phyloP scores from a whole-genome alignment of 2,113 vertebrate species.

The Saimiri boliviensis region DNA sequence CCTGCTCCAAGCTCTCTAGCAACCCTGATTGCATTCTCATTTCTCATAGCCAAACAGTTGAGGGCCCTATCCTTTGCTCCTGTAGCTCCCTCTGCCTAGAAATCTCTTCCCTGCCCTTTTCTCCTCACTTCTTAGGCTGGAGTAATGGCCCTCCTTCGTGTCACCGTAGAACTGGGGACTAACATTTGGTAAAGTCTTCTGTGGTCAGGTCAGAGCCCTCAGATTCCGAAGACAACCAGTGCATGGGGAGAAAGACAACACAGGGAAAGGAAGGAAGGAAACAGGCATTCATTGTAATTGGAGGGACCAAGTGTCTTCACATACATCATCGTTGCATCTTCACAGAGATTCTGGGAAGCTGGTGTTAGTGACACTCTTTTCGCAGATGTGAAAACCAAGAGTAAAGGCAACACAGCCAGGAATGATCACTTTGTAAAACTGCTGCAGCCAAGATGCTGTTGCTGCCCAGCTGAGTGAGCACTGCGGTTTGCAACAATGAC shows the following conservation, averaged over 20 bases:
- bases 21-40: fast-evolving
- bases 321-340: not conserved
- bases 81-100: not conserved
- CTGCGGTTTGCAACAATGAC: too few species aligned
- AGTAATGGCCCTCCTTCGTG: not conserved
- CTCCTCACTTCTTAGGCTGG: not conserved
- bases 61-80: not conserved
- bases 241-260: not conserved
- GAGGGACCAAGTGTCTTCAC: not conserved
- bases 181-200: not conserved
- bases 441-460: not conserved
- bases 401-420: not conserved
- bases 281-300: not conserved
- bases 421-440: not conserved
- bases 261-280: not conserved
- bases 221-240: not conserved
- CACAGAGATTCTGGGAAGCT: not conserved
- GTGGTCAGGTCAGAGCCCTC: not conserved
- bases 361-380: not conserved
- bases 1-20: not conserved
- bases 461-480: not conserved
- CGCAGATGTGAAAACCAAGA: not conserved
- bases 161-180: not conserved
- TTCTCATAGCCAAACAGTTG: not conserved
- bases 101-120: not conserved